These are phyloP conservation scores for Tichodroma muraria DNA, from an alignment of 2,113 vertebrate species.

Conservation along the genomic window DNA sequence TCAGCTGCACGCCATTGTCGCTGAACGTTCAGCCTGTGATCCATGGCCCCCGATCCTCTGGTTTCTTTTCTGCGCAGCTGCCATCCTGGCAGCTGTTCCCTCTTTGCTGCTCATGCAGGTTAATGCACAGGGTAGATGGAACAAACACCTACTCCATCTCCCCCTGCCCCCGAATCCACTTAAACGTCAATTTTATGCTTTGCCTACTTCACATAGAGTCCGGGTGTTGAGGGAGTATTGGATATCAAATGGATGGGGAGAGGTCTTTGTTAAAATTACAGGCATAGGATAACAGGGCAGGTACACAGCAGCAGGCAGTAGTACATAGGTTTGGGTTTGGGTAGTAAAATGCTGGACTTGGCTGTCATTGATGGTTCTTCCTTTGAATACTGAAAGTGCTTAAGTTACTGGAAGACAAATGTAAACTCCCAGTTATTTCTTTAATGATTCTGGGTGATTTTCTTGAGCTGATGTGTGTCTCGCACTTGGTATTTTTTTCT, in stretches of 20 bases:
- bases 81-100: neutral
- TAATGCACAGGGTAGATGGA: neutral
- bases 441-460: neutral
- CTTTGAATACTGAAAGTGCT: neutral
- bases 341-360: neutral
- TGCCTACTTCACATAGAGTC: neutral
- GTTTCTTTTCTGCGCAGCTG: neutral
- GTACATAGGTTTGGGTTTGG: neutral
- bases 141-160: neutral
- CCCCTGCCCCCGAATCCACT: neutral
- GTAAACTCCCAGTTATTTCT: neutral
- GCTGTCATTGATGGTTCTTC: neutral
- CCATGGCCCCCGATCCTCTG: neutral
- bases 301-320: neutral
- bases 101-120: neutral
- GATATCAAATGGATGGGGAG: neutral
- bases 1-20: conserved; percentile 1
- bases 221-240: fast-evolving
- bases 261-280: neutral
- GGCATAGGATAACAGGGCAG: neutral
- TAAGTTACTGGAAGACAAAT: neutral
- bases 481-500: neutral
- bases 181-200: neutral
- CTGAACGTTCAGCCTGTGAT: neutral
- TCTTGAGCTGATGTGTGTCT: neutral